Evolutionary conservation across 2,797 vertebrate species (phyloP).

Genomic region (Graptemys geographica): DNA sequence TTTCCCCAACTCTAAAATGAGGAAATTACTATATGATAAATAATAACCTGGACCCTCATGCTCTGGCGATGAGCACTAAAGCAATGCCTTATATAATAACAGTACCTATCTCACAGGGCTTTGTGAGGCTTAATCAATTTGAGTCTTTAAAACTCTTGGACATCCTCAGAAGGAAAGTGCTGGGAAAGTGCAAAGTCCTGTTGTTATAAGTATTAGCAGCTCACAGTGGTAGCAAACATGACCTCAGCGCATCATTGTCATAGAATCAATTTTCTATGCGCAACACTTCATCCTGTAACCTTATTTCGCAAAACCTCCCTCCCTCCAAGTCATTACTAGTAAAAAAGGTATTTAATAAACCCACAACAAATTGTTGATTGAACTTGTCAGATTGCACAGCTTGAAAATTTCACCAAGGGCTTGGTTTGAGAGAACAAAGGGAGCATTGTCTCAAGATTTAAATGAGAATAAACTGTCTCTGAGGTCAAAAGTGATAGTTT

Average conservation of each 20-base stretch:
- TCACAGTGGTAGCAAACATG: background rate
- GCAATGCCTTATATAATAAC: background rate
- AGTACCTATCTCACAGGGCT: background rate
- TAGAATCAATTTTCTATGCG: background rate
- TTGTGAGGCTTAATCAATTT: background rate
- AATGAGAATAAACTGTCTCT: background rate
- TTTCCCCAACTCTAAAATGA: background rate
- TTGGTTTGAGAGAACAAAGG: background rate
- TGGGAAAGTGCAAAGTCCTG: background rate
- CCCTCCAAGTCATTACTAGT: background rate
- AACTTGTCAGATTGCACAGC: background rate
- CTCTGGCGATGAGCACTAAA: background rate
- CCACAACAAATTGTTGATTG: background rate
- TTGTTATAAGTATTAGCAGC: background rate
- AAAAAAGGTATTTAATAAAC: background rate
- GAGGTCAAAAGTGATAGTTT: background rate
- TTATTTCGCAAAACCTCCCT: background rate
- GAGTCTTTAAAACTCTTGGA: background rate
- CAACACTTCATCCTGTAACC: fast-evolving
- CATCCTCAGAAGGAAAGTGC: background rate
- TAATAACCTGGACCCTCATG: background rate
- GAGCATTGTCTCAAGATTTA: background rate
- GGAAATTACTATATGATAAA: background rate
- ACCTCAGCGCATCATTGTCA: background rate
- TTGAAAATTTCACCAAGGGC: background rate